Evolutionary conservation across 2,888 invertebrate species (phyloP), one percentile per base, ranked within the genome.

Genomic region (Boloria euphrosyne): DNA sequence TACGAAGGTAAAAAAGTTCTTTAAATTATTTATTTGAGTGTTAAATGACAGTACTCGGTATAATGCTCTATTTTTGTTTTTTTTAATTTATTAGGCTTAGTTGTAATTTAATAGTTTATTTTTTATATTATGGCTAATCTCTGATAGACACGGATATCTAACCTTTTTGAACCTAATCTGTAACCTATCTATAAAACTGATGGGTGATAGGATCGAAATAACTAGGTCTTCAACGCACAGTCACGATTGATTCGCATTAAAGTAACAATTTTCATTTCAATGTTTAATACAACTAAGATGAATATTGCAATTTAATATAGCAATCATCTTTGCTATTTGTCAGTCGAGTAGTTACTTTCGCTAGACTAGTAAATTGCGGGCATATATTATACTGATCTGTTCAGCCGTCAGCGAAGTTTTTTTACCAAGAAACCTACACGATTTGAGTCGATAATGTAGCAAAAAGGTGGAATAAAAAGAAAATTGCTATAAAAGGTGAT

Each of bases 201-300:
- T 5, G 10, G 22, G 18, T 18, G 14, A 18, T 4, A 10, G 2
- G 51, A 63, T 59, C 53, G 57, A 47, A 54, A 59, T 53, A 63
- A 50, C 59, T 52, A 61, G 16, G n/a, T 43, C 17, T 58, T 7
- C 27, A 58, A 17, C 7, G 43, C 31, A 44, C 60, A 22, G 51
- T 54, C 51, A 43, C 55, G 51, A 14, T 43, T 16, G 55, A 50
- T 49, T 61, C 66, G 18, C 55, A 63, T 18, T 10, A 38, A 59
- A 18, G 18, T 54, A 52, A 61, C 60, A 65, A 66, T 65, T 65
- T 70, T 18, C 57, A 18, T 61, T 53, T 65, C 51, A 68, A 65
- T 66, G 58, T 62, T 54, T 52, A 27, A 13, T 38, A 51, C 60
- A 46, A 18, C 38, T 62, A 52, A 52, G 49, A 53, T 38, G 38